Evolutionary conservation across 2,113 vertebrate species (phyloP), one percentile per base, ranked within the genome.

Genomic region (Nothoprocta pentlandii): DNA sequence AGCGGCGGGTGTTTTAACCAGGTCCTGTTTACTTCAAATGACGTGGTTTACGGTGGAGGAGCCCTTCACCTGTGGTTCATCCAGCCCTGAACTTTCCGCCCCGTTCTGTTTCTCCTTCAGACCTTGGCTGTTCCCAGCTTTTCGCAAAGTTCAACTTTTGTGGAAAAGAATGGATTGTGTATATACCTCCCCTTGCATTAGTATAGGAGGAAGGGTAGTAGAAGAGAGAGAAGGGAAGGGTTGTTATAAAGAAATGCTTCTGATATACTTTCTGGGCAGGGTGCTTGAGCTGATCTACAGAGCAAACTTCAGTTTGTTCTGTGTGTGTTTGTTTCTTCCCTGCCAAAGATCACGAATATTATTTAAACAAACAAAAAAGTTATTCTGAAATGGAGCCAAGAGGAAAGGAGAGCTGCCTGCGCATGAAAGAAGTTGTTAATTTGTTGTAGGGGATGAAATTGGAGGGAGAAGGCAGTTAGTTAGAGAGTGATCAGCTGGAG

Each of bases 331-430:
- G 2, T 71, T 80, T 70, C 22, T 9, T 73, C 8, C 10, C n/a
- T 82, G 23, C 8, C 54, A 96, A 85, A 13, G 28, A 86, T 28
- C 21, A 34, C 30, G 3, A 56, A 23, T 49, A 49, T 49, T 49
- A 22, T 23, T 49, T 49, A 34, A 49, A 49, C 49, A 49, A 49
- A 3, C 2, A 30, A 25, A 47, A 66, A 41, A 23, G 36, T 46
- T 23, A 7, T 3, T n/a, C 32, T 36, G 25, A 67, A 70, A 28
- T 92, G 59, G 13, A 4, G 73, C 36, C 1, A 1, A 90, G 83
- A 5, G 6, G 28, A 8, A 66, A 69, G n/a, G 12, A 4, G 85
- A 10, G 14, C 0, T 8, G 10, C 2, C 1, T 64, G 25, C 68
- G 85, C 49, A 22, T 83, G 64, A 53, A 12, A 83, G 58, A 70